Conservation (phyloP, 2,113 vertebrate genomes). For the Sturnira hondurensis region DNA sequence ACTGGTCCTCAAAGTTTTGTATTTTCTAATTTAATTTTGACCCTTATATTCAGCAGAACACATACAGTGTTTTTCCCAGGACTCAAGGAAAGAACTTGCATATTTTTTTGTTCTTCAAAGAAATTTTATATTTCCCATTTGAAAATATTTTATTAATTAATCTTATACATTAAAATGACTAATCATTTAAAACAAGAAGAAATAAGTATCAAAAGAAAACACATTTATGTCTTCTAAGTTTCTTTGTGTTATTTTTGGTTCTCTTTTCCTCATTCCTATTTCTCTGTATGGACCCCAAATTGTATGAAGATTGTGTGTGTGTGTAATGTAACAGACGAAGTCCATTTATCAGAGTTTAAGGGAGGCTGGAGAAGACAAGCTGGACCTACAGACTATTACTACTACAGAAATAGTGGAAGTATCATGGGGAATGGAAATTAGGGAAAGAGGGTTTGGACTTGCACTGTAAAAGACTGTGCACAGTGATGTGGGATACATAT, state of each 20-base stretch:
- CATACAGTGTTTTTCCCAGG: neutral
- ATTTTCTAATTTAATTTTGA: neutral
- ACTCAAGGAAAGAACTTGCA: neutral
- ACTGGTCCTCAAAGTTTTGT: neutral
- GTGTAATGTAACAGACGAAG: neutral
- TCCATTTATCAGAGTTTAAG: neutral
- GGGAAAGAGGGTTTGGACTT: neutral
- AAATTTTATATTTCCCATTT: neutral
- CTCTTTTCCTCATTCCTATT: neutral
- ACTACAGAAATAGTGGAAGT: neutral
- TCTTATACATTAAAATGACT: neutral
- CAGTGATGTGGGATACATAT: accelerated
- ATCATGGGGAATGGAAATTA: neutral
- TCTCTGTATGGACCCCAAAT: neutral
- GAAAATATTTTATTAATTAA: neutral
- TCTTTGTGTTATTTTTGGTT: neutral
- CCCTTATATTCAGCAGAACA: neutral
- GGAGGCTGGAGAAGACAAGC: neutral
- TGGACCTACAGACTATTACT: neutral
- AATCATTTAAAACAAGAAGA: neutral
- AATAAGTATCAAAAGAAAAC: neutral
- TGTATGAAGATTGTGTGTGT: neutral
- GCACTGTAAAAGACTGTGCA: neutral
- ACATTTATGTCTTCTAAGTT: neutral
- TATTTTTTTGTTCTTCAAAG: neutral